phyloP scores from a whole-genome alignment of 2,797 vertebrate genomes.

The Anabas testudineus region DNA sequence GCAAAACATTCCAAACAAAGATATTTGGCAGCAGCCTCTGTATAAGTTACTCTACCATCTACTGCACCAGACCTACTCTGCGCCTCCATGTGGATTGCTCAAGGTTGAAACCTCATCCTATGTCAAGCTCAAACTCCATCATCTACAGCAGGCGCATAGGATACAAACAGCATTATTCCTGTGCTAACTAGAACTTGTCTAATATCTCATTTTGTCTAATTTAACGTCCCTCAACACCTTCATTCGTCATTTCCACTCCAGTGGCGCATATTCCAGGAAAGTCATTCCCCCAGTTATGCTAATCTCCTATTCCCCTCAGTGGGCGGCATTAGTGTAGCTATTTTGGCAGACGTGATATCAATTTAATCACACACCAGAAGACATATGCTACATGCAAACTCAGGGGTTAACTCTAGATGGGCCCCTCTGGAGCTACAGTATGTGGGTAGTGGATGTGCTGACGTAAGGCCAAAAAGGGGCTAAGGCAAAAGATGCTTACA shows the following conservation, averaged over 20 bases:
- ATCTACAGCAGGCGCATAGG: constrained; percentile 2
- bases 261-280: constrained; percentile 63
- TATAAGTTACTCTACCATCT: neutral
- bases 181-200: constrained; percentile 29
- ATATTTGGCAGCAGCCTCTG: constrained; percentile 20
- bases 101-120: constrained; percentile 17
- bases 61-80: neutral
- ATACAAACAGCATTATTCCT: constrained; percentile 42
- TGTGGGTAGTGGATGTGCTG: constrained; percentile 60
- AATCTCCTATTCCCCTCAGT: constrained; percentile 61
- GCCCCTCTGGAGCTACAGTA: constrained; percentile 45
- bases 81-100: neutral
- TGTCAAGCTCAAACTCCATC: neutral
- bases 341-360: constrained; percentile 58
- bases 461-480: constrained; percentile 39
- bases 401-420: constrained; percentile 54
- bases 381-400: constrained; percentile 22
- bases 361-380: constrained; percentile 56
- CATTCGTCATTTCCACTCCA: constrained; percentile 66
- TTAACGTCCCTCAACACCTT: constrained; percentile 36
- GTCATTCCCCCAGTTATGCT: constrained; percentile 74
- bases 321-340: constrained; percentile 53
- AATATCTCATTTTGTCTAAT: constrained; percentile 46
- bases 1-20: constrained; percentile 33
- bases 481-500: constrained; percentile 23